A percentile compares a stretch with the other conserved stretches of the same genome.
phyloP scores from a whole-genome alignment of 2,113 vertebrate genomes.

The Camelus dromedarius region DNA sequence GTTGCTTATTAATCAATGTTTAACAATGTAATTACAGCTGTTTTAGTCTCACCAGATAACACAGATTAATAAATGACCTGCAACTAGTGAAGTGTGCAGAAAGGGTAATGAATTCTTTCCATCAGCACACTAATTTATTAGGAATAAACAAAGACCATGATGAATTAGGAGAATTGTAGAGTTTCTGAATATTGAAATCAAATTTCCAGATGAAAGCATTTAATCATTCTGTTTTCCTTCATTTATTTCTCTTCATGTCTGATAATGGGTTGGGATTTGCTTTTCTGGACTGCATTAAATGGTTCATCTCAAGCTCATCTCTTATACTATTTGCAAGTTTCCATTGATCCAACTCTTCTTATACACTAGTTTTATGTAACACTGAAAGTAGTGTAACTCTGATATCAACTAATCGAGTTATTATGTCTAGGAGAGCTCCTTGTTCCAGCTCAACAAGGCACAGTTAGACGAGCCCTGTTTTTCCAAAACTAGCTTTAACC shows the following conservation, averaged over 20 bases:
- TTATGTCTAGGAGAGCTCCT: constrained; percentile 66
- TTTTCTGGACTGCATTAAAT: constrained; percentile 79
- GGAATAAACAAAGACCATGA: constrained; percentile 93
- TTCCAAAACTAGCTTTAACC: background rate
- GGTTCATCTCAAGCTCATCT: constrained; percentile 65
- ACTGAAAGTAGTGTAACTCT: constrained; percentile 69
- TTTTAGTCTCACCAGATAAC: constrained; percentile 93
- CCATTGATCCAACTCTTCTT: constrained; percentile 69
- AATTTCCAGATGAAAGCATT: constrained; percentile 90
- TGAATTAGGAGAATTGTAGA: constrained; percentile 88
- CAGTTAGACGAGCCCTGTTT: background rate
- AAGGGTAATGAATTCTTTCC: constrained; percentile 93
- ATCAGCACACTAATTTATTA: constrained; percentile 91
- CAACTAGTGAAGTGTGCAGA: constrained; percentile 91
- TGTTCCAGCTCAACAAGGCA: constrained; percentile 45
- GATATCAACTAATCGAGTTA: constrained; percentile 76
- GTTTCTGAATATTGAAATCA: constrained; percentile 88
- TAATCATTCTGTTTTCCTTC: constrained; percentile 88
- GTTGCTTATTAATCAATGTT: constrained; percentile 97
- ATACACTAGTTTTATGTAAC: constrained; percentile 67
- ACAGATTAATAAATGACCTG: constrained; percentile 97
- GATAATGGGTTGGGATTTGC: constrained; percentile 74
- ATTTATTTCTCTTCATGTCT: constrained; percentile 85
- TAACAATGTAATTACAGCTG: constrained; percentile 95
- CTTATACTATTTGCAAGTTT: constrained; percentile 67